Percentiles rank a stretch among this genome's conserved stretches.
Conservation (phyloP, 2,888 invertebrate species). For the Xanthorhoe spadicearia region DNA sequence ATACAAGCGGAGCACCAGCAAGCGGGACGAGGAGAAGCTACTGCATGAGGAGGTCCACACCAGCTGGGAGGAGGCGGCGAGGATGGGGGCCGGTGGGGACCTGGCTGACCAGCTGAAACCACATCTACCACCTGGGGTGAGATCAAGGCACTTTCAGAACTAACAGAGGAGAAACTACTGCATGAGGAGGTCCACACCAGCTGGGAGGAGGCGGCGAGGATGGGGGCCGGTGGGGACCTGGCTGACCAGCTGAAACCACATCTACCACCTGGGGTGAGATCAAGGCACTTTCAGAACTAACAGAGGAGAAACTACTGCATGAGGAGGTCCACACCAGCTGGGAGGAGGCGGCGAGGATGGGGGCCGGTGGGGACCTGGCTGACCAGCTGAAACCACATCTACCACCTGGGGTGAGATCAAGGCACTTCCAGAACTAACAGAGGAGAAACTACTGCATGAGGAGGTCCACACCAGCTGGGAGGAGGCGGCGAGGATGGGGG, state of each 20-base stretch:
- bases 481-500: conserved; percentile 84
- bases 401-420: too few relatives aligned
- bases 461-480: conserved; percentile 70
- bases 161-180: conserved; percentile 51
- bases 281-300: too few relatives aligned
- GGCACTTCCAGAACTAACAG: too few relatives aligned
- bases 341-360: conserved; percentile 86
- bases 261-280: not conserved
- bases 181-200: conserved; percentile 88
- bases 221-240: conserved; percentile 74
- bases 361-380: conserved; percentile 61
- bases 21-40: conserved; percentile 91
- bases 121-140: conserved; percentile 72
- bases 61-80: conserved; percentile 88
- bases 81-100: conserved; percentile 71
- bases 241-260: conserved; percentile 68
- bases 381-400: conserved; percentile 53
- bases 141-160: too few relatives aligned
- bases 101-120: conserved; percentile 73
- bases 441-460: too few relatives aligned
- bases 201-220: conserved; percentile 87
- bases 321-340: too few relatives aligned
- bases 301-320: too few relatives aligned
- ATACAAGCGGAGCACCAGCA: conserved; percentile 92
- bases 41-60: conserved; percentile 90